Evolutionary conservation across 2,888 invertebrate species (phyloP), one percentile per base, ranked within the genome.

Genomic region (Piscicola geometra): DNA sequence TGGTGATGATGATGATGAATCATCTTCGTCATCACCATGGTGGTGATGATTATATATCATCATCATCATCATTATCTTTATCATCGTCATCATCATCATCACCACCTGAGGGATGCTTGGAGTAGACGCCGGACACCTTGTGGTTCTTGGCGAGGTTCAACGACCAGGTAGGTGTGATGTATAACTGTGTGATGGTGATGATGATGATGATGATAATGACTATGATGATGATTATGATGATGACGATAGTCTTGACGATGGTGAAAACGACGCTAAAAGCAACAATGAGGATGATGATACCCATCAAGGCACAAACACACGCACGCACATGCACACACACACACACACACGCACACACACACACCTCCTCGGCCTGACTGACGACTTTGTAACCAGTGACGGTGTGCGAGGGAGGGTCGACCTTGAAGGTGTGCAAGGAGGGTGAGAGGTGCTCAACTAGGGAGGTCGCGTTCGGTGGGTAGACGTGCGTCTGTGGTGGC

Each of bases 141-240:
- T 90, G 90, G 0, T 88, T 86, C 2, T 88, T 88, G 75, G 90
- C 89, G 71, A 94, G 86, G 71, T 89, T 87, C 1, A 92, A 84
- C 80, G 90, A 89, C 94, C 94, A 95, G 52, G 91, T 89, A 78
- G 88, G 88, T 41, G 88, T 85, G 0, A 90, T 89, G n/a, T 86
- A 83, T 75, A 91, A 85, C 77, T 90, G 91, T 82, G n/a, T 78
- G 28, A 75, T 12, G 0, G 41, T 1, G 21, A n/a, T 64, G 3
- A 73, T 30, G 33, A 9, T 15, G 47, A 1, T 2, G 28, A 21
- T 50, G n/a, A 12, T 9, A 71, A 25, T 47, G 56, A 5, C 28
- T 15, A 71, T 71, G 25, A 52, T 2, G n/a, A 25, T 64, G 47
- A 41, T 70, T 21, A n/a, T 1, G 28, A 36, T 36, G 33, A 41